Conservation (phyloP, 2,888 invertebrate species). For the Boloria euphrosyne region DNA sequence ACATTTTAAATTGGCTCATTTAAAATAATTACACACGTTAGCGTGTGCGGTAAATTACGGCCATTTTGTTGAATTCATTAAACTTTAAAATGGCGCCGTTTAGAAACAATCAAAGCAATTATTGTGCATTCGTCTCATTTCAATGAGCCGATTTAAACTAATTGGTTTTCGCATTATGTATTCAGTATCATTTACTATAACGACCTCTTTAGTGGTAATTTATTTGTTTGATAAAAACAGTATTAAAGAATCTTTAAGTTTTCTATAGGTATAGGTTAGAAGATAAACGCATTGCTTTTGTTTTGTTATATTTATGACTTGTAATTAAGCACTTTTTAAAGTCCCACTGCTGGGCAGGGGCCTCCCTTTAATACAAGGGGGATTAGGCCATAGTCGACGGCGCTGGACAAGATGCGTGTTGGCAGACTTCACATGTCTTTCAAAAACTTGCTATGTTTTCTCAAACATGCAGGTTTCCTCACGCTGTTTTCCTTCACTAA, state of each 20-base stretch:
- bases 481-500: no score
- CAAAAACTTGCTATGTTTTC: no score
- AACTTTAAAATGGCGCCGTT: slow-evolving; percentile 45
- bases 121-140: slow-evolving; percentile 26
- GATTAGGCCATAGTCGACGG: no score
- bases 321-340: no score
- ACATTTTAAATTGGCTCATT: slow-evolving; percentile 11
- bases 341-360: no score
- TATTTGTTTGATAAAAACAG: slow-evolving; percentile 13
- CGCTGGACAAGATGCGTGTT: no score
- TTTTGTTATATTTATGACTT: neutral
- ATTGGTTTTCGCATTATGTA: slow-evolving; percentile 36
- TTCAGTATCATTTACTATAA: slow-evolving; percentile 19
- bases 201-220: slow-evolving; percentile 4
- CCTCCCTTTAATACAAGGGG: no score
- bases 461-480: no score
- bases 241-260: neutral
- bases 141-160: slow-evolving; percentile 42
- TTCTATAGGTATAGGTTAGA: neutral
- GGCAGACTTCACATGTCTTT: no score
- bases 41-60: slow-evolving; percentile 41
- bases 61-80: slow-evolving; percentile 44
- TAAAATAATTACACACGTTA: slow-evolving; percentile 35
- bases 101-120: slow-evolving; percentile 37
- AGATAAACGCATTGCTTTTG: neutral